Conservation (phyloP, 2,888 invertebrate species). For the Tineola bisselliella region DNA sequence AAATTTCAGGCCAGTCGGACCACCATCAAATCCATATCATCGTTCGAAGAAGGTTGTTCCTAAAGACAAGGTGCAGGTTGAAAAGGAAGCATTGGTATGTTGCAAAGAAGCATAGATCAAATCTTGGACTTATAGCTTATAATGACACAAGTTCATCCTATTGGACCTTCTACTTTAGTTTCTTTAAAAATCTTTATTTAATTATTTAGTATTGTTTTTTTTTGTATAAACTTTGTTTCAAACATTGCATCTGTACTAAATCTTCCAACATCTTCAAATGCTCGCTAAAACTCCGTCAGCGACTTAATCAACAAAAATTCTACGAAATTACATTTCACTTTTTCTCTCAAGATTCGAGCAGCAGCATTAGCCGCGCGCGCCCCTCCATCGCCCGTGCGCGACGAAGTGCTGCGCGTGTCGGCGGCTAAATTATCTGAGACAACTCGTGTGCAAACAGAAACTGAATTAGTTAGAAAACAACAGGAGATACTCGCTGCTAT, state of each 20-base stretch:
- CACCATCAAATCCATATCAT: constrained; percentile 46
- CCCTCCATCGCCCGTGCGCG: constrained; percentile 51
- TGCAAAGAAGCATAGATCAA: no score
- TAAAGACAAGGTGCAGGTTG: constrained; percentile 61
- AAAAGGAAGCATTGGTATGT: constrained; percentile 71
- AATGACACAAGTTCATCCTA: no score
- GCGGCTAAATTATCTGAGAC: constrained; percentile 66
- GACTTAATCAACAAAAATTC: no score
- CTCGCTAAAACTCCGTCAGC: no score
- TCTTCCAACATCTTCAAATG: no score
- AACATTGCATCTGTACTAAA: no score
- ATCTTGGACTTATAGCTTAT: no score
- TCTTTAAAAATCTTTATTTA: no score
- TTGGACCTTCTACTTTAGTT: no score
- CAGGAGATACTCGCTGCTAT: constrained; percentile 64
- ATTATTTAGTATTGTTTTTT: no score
- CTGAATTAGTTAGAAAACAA: constrained; percentile 66
- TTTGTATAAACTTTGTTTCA: no score
- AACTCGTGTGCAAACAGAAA: constrained; percentile 65
- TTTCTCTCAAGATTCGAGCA: constrained; percentile 41
- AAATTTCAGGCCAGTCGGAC: constrained; percentile 47
- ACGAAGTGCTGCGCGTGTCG: constrained; percentile 53
- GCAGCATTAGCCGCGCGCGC: constrained; percentile 47
- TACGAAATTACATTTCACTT: not conserved
- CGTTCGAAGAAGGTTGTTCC: constrained; percentile 38